Percentiles rank a stretch among this genome's conserved stretches.
Conservation (phyloP, 2,888 invertebrate genomes). For the Bedellia somnulentella region DNA sequence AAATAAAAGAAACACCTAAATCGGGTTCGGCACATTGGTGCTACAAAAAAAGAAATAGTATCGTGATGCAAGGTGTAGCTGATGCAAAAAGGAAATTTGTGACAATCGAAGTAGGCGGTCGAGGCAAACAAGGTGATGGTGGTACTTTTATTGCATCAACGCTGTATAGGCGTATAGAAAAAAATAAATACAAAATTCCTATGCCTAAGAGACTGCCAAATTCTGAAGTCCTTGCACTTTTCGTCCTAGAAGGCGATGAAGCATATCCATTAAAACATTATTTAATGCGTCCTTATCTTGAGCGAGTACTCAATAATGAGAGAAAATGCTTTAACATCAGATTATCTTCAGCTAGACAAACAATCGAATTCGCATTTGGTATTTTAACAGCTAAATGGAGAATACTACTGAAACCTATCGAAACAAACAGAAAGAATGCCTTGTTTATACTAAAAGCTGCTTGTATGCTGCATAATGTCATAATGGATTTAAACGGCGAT, state of each 20-base stretch:
- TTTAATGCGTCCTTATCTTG: slow-evolving; percentile 11
- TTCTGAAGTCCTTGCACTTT: slow-evolving; percentile 6
- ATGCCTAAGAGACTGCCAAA: slow-evolving; percentile 7
- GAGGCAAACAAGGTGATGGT: slow-evolving; percentile 2
- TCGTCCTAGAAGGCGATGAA: slow-evolving; percentile 11
- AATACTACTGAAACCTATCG: slow-evolving; percentile 5
- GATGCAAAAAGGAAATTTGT: slow-evolving; percentile 3
- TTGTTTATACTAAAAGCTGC: slow-evolving; percentile 8
- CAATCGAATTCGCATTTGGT: slow-evolving; percentile 10
- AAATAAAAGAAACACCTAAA: background rate
- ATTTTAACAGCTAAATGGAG: slow-evolving; percentile 9
- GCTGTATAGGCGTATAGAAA: background rate
- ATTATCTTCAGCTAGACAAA: slow-evolving; percentile 10
- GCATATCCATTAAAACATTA: slow-evolving; percentile 12
- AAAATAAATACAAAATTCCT: slow-evolving; percentile 2
- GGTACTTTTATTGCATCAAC: background rate
- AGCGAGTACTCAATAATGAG: slow-evolving; percentile 4
- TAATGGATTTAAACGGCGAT: slow-evolving; percentile 7
- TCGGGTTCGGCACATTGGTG: background rate
- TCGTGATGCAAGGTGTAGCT: background rate
- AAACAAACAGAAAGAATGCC: slow-evolving; percentile 7
- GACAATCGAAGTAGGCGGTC: background rate
- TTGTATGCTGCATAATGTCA: slow-evolving; percentile 9
- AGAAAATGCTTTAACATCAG: slow-evolving; percentile 10
- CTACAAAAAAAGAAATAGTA: background rate